Percentiles rank a stretch among this genome's conserved stretches.
phyloP scores from a whole-genome alignment of 2,888 invertebrate species.

The Drosophila mayaguana region DNA sequence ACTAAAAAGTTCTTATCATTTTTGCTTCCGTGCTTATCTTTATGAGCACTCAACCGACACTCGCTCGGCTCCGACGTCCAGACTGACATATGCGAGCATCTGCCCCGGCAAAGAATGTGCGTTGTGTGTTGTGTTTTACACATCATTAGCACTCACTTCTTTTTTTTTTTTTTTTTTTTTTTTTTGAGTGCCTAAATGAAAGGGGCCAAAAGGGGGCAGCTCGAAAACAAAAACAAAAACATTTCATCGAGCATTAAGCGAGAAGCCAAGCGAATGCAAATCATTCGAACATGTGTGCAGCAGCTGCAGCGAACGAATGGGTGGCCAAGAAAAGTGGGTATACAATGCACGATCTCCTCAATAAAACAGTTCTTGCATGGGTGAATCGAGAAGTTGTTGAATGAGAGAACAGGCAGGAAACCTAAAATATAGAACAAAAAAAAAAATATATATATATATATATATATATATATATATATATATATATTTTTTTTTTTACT shows the following conservation, averaged over 20 bases:
- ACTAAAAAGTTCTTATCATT: constrained; percentile 43
- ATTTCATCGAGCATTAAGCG: constrained; percentile 36
- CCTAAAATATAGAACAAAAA: background rate
- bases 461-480: no score
- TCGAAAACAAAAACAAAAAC: constrained; percentile 8
- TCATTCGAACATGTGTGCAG: constrained; percentile 62
- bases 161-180: constrained; percentile 16
- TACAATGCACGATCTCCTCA: constrained; percentile 13
- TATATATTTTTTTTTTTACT: no score
- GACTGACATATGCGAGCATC: constrained; percentile 45
- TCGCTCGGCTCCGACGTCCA: constrained; percentile 36
- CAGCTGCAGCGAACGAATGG: constrained; percentile 54
- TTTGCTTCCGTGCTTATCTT: constrained; percentile 56
- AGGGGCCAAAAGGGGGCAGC: constrained; percentile 17
- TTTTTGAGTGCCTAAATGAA: constrained; percentile 23
- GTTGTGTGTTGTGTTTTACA: constrained; percentile 57
- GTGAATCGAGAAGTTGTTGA: constrained; percentile 15
- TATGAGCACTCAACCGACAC: constrained; percentile 46
- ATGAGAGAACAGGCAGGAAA: no score
- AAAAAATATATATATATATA: no score
- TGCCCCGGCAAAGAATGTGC: constrained; percentile 38
- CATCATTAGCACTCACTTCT: constrained; percentile 59
- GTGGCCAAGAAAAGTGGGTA: constrained; percentile 18
- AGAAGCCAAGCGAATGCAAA: constrained; percentile 52
- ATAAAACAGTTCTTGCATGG: constrained; percentile 33